Conservation (phyloP, 2,888 invertebrate species). For the Himalopsyche anomala region DNA sequence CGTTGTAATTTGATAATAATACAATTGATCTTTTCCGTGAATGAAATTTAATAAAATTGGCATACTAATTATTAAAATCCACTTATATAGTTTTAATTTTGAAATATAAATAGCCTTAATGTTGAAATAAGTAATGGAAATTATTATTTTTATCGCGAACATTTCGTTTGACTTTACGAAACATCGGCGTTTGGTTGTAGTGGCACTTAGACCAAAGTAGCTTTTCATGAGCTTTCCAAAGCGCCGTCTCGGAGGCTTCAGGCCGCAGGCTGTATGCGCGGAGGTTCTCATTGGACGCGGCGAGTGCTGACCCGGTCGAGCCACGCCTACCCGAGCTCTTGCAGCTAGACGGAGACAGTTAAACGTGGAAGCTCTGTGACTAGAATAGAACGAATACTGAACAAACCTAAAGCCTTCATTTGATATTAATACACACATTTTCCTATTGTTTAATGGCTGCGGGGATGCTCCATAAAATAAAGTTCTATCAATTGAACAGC, state of each 20-base stretch:
- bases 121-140: neutral
- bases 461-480: slow-evolving; percentile 31
- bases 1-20: too few relatives aligned
- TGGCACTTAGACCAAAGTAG: slow-evolving; percentile 52
- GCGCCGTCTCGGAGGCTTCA: slow-evolving; percentile 11
- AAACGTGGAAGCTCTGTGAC: slow-evolving; percentile 38
- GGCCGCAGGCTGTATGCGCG: neutral
- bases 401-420: slow-evolving; percentile 34
- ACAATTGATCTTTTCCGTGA: too few relatives aligned
- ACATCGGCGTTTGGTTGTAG: slow-evolving; percentile 44
- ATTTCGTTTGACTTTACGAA: slow-evolving; percentile 37
- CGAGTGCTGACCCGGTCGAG: slow-evolving; percentile 28
- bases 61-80: too few relatives aligned
- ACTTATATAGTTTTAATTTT: too few relatives aligned
- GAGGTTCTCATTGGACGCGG: slow-evolving; percentile 42
- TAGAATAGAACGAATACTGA: slow-evolving; percentile 39
- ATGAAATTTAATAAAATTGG: too few relatives aligned
- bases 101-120: neutral
- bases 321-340: slow-evolving; percentile 29
- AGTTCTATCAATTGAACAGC: neutral
- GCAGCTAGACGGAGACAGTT: slow-evolving; percentile 38
- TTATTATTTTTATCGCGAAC: slow-evolving; percentile 17
- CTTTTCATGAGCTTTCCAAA: slow-evolving; percentile 47
- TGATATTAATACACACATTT: slow-evolving; percentile 40
- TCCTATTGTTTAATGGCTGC: slow-evolving; percentile 42